phyloP scores from a whole-genome alignment of 2,888 invertebrate species.

The Tortricodes alternella region DNA sequence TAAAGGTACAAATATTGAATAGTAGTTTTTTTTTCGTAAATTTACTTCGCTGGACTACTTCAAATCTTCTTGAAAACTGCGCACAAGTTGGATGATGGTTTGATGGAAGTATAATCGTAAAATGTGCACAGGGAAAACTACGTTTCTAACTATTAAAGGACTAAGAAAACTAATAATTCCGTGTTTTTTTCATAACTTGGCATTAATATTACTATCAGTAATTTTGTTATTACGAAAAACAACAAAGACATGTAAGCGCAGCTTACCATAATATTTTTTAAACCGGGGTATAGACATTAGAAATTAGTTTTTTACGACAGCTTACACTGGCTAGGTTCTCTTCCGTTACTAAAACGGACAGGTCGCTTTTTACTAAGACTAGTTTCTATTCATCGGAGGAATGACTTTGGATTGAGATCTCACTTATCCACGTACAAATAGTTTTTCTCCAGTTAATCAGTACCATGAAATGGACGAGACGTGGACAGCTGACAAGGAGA shows the following conservation, averaged over 20 bases:
- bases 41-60: no score
- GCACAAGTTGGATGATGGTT: no score
- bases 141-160: no score
- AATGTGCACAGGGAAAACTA: no score
- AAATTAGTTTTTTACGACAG: constrained; percentile 12
- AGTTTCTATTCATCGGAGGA: constrained; percentile 26
- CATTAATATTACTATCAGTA: no score
- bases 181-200: no score
- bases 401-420: constrained; percentile 15
- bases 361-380: constrained; percentile 19
- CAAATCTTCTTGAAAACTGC: no score
- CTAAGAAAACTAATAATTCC: no score
- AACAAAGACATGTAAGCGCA: not conserved
- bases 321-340: constrained; percentile 7
- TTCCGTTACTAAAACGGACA: constrained; percentile 30
- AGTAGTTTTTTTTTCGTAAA: no score
- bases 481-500: not conserved
- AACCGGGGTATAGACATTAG: not conserved
- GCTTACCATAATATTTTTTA: constrained; percentile 9
- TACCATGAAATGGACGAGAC: not conserved
- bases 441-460: not conserved
- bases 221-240: not conserved
- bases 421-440: not conserved
- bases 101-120: no score
- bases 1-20: no score